phyloP scores from a whole-genome alignment of 2,797 vertebrate genomes.

The Neomorphus geoffroyi region DNA sequence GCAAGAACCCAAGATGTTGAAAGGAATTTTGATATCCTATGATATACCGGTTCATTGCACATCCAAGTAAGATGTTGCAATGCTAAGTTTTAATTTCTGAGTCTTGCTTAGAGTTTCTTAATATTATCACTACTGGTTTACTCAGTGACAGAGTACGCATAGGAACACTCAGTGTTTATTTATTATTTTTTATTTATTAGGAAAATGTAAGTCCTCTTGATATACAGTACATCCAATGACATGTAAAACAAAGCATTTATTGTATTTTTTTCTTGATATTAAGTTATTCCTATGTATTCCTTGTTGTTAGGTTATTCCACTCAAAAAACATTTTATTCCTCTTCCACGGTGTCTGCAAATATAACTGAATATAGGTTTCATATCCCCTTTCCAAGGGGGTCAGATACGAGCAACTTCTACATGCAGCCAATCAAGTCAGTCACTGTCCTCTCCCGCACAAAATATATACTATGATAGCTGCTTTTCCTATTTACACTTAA shows the following conservation, averaged over 20 bases:
- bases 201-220: background rate
- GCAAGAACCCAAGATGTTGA: background rate
- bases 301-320: background rate
- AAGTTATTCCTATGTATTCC: no score
- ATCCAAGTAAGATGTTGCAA: background rate
- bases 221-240: background rate
- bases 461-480: background rate
- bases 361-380: background rate
- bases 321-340: background rate
- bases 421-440: background rate
- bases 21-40: background rate
- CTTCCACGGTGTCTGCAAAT: background rate
- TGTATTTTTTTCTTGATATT: background rate
- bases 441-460: background rate
- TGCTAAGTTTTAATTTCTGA: background rate
- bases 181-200: background rate
- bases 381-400: background rate
- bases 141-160: background rate
- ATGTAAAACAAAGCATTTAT: background rate
- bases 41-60: background rate
- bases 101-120: background rate
- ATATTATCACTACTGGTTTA: background rate
- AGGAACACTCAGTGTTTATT: background rate
- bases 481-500: rapidly evolving
- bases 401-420: background rate